phyloP scores from a whole-genome alignment of 2,113 vertebrate genomes.

The Pundamilia nyererei region DNA sequence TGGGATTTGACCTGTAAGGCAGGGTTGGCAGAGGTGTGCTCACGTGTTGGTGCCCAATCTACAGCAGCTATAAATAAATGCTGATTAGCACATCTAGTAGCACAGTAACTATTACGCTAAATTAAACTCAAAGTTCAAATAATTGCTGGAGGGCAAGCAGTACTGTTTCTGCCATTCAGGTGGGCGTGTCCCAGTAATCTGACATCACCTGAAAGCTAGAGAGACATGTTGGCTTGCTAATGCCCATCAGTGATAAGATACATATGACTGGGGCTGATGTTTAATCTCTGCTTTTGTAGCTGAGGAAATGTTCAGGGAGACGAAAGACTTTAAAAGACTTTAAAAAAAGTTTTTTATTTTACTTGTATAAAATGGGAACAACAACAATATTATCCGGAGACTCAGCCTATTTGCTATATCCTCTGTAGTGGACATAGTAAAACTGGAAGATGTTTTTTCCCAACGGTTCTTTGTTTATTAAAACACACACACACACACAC shows the following conservation, averaged over 20 bases:
- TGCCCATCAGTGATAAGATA: background rate
- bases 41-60: background rate
- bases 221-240: background rate
- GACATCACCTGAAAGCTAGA: background rate
- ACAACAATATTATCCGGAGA: background rate
- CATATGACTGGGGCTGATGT: background rate
- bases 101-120: background rate
- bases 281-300: background rate
- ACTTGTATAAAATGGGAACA: background rate
- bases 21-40: background rate
- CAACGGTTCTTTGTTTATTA: background rate
- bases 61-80: background rate
- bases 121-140: background rate
- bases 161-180: background rate
- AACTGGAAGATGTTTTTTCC: background rate
- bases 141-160: background rate
- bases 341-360: background rate
- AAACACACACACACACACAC: too few species aligned
- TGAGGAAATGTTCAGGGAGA: background rate
- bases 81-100: background rate
- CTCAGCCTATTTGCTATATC: background rate
- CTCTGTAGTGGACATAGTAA: background rate
- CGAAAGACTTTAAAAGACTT: background rate
- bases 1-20: background rate
- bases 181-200: background rate